A percentile compares a stretch with the other conserved stretches of the same genome.
These are phyloP conservation scores for Drosophila rellima DNA, from an alignment of 2,888 invertebrate genomes.

Conservation along the genomic window DNA sequence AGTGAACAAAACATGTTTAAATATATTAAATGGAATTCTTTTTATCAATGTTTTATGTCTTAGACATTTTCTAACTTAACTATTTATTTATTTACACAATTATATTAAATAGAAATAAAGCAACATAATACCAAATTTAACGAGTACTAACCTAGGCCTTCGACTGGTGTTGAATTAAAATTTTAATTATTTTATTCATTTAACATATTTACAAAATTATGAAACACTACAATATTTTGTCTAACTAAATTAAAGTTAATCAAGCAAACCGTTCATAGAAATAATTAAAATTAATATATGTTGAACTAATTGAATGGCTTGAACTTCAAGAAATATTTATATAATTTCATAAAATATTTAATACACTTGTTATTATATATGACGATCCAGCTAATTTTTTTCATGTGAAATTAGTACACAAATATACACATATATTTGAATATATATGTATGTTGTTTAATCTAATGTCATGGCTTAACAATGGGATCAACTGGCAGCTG, in stretches of 20 bases:
- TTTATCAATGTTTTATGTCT: not conserved
- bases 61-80: not conserved
- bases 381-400: not conserved
- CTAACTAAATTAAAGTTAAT: no score
- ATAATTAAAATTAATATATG: no score
- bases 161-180: no score
- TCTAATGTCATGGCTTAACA: slow-evolving; percentile 9
- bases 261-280: no score
- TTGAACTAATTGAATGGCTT: not conserved
- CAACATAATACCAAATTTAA: no score
- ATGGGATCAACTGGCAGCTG: slow-evolving; percentile 7
- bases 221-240: no score
- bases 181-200: no score
- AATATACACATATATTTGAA: not conserved
- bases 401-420: not conserved
- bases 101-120: no score
- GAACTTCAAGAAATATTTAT: not conserved
- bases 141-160: no score
- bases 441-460: not conserved
- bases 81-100: no score
- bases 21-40: not conserved
- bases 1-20: not conserved
- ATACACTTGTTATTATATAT: not conserved
- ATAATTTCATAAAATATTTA: no score
- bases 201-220: no score